These are phyloP conservation scores for Valencia hispanica DNA, from an alignment of 2,797 vertebrate species.

Conservation along the genomic window DNA sequence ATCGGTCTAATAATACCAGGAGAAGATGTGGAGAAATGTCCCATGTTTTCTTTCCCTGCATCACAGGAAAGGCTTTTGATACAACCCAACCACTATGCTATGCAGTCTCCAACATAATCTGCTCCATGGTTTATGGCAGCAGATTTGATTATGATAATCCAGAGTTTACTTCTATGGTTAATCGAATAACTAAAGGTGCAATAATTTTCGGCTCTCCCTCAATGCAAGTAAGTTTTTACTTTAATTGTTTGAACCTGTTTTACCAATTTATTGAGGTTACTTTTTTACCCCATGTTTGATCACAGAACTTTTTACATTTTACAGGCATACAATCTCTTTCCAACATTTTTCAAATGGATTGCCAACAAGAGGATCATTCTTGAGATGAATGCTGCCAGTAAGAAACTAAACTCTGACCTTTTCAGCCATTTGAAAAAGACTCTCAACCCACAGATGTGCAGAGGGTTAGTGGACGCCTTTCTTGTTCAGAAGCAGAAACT, in stretches of 20 bases:
- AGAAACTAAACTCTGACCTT: neutral
- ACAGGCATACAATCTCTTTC: conserved; percentile 47
- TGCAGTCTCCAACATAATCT: conserved; percentile 49
- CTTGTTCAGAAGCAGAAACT: conserved; percentile 31
- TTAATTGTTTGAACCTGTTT: neutral
- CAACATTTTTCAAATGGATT: conserved; percentile 10
- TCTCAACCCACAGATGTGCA: conserved; percentile 48
- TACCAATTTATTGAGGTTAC: neutral
- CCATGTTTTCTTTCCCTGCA: neutral
- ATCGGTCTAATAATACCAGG: neutral
- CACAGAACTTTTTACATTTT: neutral
- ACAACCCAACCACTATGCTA: conserved; percentile 3
- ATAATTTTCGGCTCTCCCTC: neutral
- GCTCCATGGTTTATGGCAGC: conserved; percentile 53
- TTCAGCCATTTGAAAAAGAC: conserved; percentile 33
- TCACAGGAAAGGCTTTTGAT: conserved; percentile 46
- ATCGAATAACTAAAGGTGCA: neutral
- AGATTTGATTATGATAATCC: conserved; percentile 43
- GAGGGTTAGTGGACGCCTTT: conserved; percentile 55
- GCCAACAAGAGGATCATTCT: rapidly evolving
- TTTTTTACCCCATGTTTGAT: neutral
- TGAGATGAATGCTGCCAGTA: rapidly evolving
- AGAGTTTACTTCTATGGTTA: conserved; percentile 28
- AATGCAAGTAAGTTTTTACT: conserved; percentile 24
- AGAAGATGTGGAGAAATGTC: neutral